Base-by-base conservation (phyloP, 2,888 invertebrate genomes). In the Machimus rusticus region DNA sequence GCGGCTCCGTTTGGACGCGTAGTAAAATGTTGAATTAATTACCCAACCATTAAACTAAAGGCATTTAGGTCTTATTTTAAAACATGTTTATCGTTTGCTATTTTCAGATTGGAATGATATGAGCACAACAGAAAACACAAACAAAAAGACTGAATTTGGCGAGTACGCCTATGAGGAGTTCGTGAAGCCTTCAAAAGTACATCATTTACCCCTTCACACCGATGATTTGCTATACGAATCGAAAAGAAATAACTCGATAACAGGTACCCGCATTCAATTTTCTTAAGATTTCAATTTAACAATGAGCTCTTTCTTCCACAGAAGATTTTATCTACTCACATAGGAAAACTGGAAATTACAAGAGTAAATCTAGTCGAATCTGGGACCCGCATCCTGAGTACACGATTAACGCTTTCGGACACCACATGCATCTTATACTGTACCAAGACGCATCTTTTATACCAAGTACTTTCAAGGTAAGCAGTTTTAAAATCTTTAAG, bases 311-410 rank as follows among this genome's bases (percentile, higher is more conserved):
- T 76, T 28, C 74, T 78, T 76, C 28, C 37, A n/a, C 85, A 79
- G 81, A 87, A 39, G 91, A 91, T 89, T 92, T 92, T 88, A 90
- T 91, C 88, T 90, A 93, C 79, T 92, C 92, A 78, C 92, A 92
- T 88, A 95, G 94, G 90, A 94, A 94, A 91, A 95, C 94, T 87
- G 95, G 95, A 19, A 95, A 95, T 90, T 96, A 95, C 91, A 93
- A 95, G 57, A 95, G 94, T 89, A 93, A 94, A 89, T 93, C 93
- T 79, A 94, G 94, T 57, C 93, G 94, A 90, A 93, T 95, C 85
- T 96, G 96, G 96, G 96, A 96, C 91, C 95, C 95, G 4, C 95
- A 96, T 93, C 96, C 96, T 2, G 94, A 95, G 89, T 96, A 96
- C 91, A 94, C 94, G 90, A 94, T 96, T 88, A 93, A 94, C 55